Conservation (phyloP, 2,888 invertebrate species). For the Hoplodrina ambigua region DNA sequence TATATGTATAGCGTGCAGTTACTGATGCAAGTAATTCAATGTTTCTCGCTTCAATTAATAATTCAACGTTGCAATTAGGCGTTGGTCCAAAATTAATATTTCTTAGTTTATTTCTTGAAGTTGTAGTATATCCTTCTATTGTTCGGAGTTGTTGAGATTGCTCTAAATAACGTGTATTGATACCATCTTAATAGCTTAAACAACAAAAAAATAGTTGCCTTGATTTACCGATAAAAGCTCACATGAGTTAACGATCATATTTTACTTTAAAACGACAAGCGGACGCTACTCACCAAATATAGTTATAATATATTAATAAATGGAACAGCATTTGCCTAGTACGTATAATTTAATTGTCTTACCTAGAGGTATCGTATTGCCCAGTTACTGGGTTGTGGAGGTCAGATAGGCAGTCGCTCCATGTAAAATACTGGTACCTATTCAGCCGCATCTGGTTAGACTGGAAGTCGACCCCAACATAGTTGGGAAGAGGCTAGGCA, state of each 20-base stretch:
- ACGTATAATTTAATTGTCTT: too few relatives aligned
- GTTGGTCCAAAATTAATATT: constrained; percentile 25
- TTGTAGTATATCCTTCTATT: constrained; percentile 15
- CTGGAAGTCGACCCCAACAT: too few relatives aligned
- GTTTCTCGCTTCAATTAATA: constrained; percentile 35
- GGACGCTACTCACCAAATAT: too few relatives aligned
- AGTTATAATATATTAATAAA: too few relatives aligned
- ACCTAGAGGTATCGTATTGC: too few relatives aligned
- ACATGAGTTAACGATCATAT: constrained; percentile 3
- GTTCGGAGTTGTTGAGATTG: constrained; percentile 23
- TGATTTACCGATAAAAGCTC: constrained; percentile 35
- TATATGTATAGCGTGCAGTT: constrained; percentile 38
- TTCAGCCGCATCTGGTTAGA: too few relatives aligned
- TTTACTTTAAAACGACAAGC: too few relatives aligned
- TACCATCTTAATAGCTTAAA: constrained; percentile 31
- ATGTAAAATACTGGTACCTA: too few relatives aligned
- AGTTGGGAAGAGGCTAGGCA: too few relatives aligned
- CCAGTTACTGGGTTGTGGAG: too few relatives aligned
- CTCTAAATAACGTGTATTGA: constrained; percentile 28
- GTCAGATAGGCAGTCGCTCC: too few relatives aligned
- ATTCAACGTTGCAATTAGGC: constrained; percentile 35
- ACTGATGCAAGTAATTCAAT: constrained; percentile 48
- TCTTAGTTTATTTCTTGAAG: constrained; percentile 27
- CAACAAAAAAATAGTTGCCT: constrained; percentile 21
- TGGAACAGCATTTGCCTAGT: too few relatives aligned